Conservation (phyloP, 1,140 invertebrate species). For the Pentalonia nigronervosa region DNA sequence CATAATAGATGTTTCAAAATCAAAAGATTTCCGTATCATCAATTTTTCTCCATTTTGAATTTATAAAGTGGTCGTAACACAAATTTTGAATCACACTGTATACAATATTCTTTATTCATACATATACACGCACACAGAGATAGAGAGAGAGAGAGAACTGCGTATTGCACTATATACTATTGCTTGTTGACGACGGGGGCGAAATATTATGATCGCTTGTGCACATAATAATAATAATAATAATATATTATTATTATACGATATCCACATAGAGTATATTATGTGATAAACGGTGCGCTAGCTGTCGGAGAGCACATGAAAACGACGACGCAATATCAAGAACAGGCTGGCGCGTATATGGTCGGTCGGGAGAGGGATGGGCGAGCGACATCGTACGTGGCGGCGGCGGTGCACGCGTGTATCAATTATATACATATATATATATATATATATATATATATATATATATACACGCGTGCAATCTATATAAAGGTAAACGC, state of each 20-base stretch:
- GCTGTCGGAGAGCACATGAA: background rate
- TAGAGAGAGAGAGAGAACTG: background rate
- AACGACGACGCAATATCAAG: conserved; percentile 13
- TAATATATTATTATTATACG: no score
- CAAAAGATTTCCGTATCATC: no score
- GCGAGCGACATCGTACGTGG: background rate
- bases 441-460: no score
- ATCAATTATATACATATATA: background rate
- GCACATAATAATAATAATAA: background rate
- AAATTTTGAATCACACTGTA: no score
- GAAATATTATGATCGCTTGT: background rate
- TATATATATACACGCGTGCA: background rate
- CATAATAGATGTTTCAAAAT: no score
- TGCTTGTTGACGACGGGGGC: background rate
- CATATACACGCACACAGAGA: no score
- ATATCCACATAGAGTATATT: background rate
- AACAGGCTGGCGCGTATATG: background rate
- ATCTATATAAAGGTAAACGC: background rate
- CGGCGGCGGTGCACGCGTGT: background rate
- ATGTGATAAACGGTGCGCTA: background rate
- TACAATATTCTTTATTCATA: no score
- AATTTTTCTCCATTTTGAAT: no score
- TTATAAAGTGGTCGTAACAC: no score
- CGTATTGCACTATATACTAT: background rate
- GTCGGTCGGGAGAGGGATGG: background rate